Evolutionary conservation across 64 coral and sea anemone genomes (phyloP).

Genomic region (Orbicella faveolata): DNA sequence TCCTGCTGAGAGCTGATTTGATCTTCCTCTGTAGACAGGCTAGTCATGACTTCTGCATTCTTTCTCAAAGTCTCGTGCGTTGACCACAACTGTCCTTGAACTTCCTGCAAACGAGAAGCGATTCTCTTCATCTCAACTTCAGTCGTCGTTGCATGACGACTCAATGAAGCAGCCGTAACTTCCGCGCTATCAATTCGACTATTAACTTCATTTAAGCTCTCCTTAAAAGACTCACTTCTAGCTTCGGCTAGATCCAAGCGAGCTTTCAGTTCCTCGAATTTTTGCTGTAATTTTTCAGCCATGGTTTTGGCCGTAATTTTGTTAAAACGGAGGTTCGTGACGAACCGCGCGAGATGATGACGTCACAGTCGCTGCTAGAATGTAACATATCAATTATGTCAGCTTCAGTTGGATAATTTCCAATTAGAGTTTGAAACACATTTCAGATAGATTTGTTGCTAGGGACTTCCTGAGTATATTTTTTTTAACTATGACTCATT

Average conservation of each 20-base stretch:
- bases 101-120: background rate
- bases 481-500: too few relatives aligned
- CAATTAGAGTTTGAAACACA: background rate
- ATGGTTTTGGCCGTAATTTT: background rate
- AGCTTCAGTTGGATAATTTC: background rate
- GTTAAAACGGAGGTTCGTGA: background rate
- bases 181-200: slow-evolving; percentile 17
- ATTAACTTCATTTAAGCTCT: slow-evolving; percentile 22
- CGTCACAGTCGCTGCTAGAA: slow-evolving; percentile 1
- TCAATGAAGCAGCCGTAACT: background rate
- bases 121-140: slow-evolving; percentile 20
- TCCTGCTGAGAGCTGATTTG: background rate
- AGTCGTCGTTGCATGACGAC: background rate
- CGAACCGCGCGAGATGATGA: background rate
- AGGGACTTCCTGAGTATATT: too few relatives aligned
- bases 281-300: slow-evolving; percentile 18
- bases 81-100: background rate
- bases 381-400: background rate
- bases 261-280: slow-evolving; percentile 21
- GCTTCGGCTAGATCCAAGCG: slow-evolving; percentile 23
- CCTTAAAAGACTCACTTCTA: slow-evolving; percentile 22
- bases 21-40: slow-evolving; percentile 14
- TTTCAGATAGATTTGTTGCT: too few relatives aligned
- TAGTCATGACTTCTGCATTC: slow-evolving; percentile 10
- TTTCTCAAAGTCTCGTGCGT: slow-evolving; percentile 17